These are phyloP conservation scores for Ophion obscuratus DNA, from an alignment of 2,888 invertebrate genomes.

Conservation along the genomic window DNA sequence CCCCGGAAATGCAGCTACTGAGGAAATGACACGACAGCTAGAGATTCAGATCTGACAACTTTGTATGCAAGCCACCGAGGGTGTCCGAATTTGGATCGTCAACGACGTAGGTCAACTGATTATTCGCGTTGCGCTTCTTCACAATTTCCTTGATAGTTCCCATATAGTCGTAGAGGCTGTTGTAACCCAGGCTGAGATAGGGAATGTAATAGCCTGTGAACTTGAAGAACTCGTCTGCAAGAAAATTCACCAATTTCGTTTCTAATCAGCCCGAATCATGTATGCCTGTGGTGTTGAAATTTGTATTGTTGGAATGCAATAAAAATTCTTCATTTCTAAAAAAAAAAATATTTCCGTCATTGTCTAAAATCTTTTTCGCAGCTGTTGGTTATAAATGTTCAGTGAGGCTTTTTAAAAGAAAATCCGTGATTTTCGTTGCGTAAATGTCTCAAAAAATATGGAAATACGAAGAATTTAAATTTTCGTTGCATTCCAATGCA, in stretches of 20 bases:
- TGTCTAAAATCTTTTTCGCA: not conserved
- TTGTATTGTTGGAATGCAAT: too few species aligned
- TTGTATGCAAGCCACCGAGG: constrained; percentile 1
- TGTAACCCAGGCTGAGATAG: constrained; percentile 66
- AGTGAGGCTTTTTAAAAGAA: too few species aligned
- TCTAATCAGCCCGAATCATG: not conserved
- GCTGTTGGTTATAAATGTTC: too few species aligned
- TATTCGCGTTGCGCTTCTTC: constrained; percentile 49
- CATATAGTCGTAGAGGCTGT: constrained; percentile 61
- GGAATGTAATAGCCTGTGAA: constrained; percentile 68
- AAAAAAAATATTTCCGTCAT: not conserved
- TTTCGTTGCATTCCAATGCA: too few species aligned
- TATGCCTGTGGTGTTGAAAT: not conserved
- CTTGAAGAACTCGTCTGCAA: constrained; percentile 56
- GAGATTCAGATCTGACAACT: constrained; percentile 21
- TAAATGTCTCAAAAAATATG: too few species aligned
- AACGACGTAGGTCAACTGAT: constrained; percentile 58
- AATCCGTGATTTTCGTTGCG: too few species aligned
- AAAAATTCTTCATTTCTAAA: too few species aligned
- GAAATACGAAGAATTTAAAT: too few species aligned
- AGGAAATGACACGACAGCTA: not conserved
- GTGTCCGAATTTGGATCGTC: constrained; percentile 59
- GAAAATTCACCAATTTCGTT: not conserved
- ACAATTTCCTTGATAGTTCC: constrained; percentile 56
- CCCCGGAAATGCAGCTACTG: too few species aligned